phyloP scores from a whole-genome alignment of 2,888 invertebrate genomes.

The Laspeyria flexula region DNA sequence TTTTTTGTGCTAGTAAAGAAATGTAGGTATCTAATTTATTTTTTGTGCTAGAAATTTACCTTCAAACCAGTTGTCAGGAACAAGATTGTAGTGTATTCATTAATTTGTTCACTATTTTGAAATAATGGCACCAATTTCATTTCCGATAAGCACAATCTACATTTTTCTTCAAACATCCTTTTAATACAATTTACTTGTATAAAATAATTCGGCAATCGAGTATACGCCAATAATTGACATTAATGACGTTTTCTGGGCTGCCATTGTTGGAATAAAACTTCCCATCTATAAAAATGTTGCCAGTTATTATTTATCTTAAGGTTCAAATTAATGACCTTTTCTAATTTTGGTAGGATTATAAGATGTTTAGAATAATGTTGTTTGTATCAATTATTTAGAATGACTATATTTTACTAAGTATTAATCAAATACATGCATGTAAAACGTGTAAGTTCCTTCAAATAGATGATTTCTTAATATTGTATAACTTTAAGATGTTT shows the following conservation, averaged over 20 bases:
- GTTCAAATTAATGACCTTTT: no score
- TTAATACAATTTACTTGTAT: neutral
- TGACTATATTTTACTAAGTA: no score
- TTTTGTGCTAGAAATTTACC: slow-evolving; percentile 19
- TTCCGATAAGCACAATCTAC: slow-evolving; percentile 45
- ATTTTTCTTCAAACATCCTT: slow-evolving; percentile 27
- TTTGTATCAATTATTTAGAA: no score
- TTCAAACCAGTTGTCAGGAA: slow-evolving; percentile 24
- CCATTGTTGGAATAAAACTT: slow-evolving; percentile 16
- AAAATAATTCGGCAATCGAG: slow-evolving; percentile 27
- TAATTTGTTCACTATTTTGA: slow-evolving; percentile 4
- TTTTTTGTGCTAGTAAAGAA: no score
- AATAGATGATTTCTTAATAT: no score
- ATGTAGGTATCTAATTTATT: no score
- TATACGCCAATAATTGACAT: slow-evolving; percentile 20
- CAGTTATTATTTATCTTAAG: no score
- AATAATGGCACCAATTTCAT: slow-evolving; percentile 36
- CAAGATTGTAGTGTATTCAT: slow-evolving; percentile 12
- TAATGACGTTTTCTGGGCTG: slow-evolving; percentile 24
- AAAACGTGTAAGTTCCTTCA: no score
- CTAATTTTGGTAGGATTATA: no score
- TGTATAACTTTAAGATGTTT: no score
- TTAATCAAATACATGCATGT: no score
- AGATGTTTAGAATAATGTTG: no score
- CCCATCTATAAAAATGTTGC: neutral